phyloP scores from a whole-genome alignment of 2,113 vertebrate species.

The Dasyurus viverrinus region DNA sequence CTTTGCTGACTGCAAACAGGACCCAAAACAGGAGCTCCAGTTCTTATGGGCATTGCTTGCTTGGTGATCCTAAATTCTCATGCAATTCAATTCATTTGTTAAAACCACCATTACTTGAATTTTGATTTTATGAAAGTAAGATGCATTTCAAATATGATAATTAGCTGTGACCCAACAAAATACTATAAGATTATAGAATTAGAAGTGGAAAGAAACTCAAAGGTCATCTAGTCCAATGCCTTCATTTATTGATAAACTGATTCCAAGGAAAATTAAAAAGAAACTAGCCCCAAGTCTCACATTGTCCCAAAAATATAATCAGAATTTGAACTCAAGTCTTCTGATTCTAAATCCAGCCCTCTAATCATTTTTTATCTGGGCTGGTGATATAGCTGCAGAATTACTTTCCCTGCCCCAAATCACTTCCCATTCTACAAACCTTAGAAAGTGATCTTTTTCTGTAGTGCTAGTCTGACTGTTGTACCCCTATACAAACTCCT shows the following conservation, averaged over 20 bases:
- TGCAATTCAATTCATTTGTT: not conserved
- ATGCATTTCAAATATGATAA: not conserved
- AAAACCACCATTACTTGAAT: not conserved
- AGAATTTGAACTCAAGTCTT: not conserved
- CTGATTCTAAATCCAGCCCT: not conserved
- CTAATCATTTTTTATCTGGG: not conserved
- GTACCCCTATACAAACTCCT: too few relatives aligned
- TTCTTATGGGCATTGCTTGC: not conserved
- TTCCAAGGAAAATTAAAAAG: not conserved
- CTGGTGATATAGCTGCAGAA: not conserved
- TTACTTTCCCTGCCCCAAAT: not conserved
- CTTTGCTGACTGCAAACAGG: not conserved
- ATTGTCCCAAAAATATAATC: not conserved
- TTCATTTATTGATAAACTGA: not conserved
- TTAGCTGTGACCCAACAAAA: not conserved
- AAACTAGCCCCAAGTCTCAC: not conserved
- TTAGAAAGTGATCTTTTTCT: not conserved
- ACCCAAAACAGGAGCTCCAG: not conserved
- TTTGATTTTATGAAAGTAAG: not conserved
- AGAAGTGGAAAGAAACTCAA: not conserved
- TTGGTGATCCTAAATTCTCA: not conserved
- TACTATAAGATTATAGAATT: not conserved
- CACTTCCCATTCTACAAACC: not conserved
- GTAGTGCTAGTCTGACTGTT: not conserved
- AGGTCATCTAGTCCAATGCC: not conserved